These are phyloP conservation scores for Vollenhovia emeryi DNA, from an alignment of 1,140 invertebrate species.

Conservation along the genomic window DNA sequence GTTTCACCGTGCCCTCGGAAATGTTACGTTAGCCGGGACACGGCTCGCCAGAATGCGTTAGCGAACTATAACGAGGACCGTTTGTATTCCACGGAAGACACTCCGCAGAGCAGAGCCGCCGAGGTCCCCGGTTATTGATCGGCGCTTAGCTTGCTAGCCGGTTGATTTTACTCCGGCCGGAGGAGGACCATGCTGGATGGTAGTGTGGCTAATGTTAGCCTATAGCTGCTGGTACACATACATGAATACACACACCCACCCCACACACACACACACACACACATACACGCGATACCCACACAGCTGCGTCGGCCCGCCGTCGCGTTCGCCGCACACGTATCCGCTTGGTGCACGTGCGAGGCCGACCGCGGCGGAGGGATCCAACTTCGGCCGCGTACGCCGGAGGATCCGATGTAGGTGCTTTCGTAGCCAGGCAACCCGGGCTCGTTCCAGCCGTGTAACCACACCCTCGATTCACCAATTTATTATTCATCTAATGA, in stretches of 20 bases:
- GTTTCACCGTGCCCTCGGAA: not conserved
- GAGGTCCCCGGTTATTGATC: conserved; percentile 82
- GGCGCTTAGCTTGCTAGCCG: conserved; percentile 73
- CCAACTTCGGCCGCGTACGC: conserved; percentile 53
- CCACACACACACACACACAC: not conserved
- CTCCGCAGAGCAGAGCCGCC: conserved; percentile 60
- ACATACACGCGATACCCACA: not conserved
- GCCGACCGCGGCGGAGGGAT: conserved; percentile 43
- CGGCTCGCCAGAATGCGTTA: conserved; percentile 19
- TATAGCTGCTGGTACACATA: conserved; percentile 52
- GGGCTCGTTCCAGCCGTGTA: conserved; percentile 77
- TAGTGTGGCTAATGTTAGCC: conserved; percentile 76
- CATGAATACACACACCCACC: not conserved
- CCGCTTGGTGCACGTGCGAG: conserved; percentile 34
- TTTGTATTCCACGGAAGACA: conserved; percentile 61
- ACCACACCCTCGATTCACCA: conserved; percentile 81
- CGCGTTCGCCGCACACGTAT: conserved; percentile 23
- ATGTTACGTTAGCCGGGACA: not conserved
- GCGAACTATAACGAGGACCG: conserved; percentile 44
- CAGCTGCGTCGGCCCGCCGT: not conserved
- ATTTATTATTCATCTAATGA: conserved; percentile 82
- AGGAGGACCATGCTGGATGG: conserved; percentile 80
- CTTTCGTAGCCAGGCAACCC: conserved; percentile 80
- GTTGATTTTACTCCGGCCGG: conserved; percentile 78
- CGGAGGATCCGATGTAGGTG: conserved; percentile 76